Conservation (phyloP, 2,797 vertebrate species). For the Danio kyathit region DNA sequence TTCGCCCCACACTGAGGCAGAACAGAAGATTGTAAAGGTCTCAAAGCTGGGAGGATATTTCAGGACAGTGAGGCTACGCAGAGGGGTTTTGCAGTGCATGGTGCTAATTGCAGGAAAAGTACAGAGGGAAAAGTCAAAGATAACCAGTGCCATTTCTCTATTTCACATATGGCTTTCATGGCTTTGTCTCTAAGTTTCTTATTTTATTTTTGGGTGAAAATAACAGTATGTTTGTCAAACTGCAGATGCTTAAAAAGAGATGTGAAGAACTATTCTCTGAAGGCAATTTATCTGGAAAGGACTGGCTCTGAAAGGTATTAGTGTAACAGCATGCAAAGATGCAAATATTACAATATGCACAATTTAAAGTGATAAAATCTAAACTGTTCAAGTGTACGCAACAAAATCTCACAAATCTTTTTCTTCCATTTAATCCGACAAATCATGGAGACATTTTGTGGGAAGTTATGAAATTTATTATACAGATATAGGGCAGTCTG, state of each 20-base stretch:
- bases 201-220: background rate
- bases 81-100: background rate
- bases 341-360: background rate
- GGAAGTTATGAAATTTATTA: no score
- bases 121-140: background rate
- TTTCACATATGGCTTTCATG: background rate
- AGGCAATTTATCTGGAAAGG: background rate
- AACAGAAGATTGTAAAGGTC: constrained; percentile 55
- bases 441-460: no score
- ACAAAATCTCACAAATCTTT: background rate
- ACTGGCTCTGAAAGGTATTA: background rate
- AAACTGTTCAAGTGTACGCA: background rate
- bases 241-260: background rate
- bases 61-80: background rate
- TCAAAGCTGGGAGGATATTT: constrained; percentile 18
- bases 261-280: background rate
- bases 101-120: background rate
- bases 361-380: no score
- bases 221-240: background rate
- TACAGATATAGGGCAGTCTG: no score
- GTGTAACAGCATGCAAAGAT: background rate
- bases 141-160: background rate
- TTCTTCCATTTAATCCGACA: no score
- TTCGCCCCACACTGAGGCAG: constrained; percentile 13
- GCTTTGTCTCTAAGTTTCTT: background rate